Evolutionary conservation across 2,113 vertebrate genomes (phyloP).

Genomic region (Oreamnos americanus): DNA sequence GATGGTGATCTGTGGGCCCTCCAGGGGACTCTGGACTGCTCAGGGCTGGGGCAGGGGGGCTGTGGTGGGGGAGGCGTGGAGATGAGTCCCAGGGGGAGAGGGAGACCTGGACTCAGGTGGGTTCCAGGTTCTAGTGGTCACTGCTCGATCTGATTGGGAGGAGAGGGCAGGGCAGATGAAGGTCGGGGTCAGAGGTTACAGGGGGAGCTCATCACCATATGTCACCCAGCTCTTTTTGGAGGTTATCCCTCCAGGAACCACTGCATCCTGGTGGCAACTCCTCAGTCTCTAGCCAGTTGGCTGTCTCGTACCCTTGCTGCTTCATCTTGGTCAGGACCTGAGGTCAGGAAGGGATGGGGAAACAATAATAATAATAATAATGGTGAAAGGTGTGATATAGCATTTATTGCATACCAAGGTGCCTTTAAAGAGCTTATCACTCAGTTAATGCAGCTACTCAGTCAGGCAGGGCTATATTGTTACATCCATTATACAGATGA

Average conservation of each 20-base stretch:
- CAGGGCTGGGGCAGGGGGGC: neutral
- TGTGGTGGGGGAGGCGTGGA: rapidly evolving
- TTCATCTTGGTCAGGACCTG: slow-evolving; percentile 75
- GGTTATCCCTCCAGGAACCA: slow-evolving; percentile 24
- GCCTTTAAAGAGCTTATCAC: neutral
- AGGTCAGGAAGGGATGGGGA: neutral
- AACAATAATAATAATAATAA: neutral
- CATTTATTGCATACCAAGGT: neutral
- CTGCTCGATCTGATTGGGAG: neutral
- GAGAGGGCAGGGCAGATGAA: neutral
- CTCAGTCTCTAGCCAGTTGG: neutral
- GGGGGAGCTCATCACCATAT: slow-evolving; percentile 66
- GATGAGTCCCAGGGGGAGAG: neutral
- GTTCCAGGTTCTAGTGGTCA: neutral
- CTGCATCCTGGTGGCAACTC: neutral
- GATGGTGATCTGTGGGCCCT: neutral
- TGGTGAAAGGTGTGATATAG: neutral
- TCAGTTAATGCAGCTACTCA: neutral
- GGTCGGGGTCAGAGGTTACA: neutral
- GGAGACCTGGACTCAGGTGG: neutral
- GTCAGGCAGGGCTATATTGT: neutral
- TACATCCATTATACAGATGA: neutral
- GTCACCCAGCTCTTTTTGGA: slow-evolving; percentile 71
- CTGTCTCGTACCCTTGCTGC: slow-evolving; percentile 29
- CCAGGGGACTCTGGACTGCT: neutral